Evolutionary conservation across 2,888 invertebrate species (phyloP).

Genomic region (Harmothoe impar): DNA sequence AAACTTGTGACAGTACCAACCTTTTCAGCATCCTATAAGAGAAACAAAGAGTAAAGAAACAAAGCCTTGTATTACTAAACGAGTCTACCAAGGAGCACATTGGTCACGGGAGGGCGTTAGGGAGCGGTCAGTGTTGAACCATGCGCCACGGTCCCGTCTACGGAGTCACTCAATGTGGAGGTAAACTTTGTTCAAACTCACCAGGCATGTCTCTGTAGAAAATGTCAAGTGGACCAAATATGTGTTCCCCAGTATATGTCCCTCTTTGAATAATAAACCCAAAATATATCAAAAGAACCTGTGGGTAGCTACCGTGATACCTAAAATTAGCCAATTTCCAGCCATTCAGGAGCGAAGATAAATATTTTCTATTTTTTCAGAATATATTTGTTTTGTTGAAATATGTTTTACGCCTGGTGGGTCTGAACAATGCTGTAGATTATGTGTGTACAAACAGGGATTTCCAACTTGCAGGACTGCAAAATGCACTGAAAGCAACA

Average conservation of each 20-base stretch:
- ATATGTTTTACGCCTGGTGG: background rate
- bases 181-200: background rate
- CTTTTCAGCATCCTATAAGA: slow-evolving; percentile 61
- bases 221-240: too few species aligned
- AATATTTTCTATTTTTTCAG: too few species aligned
- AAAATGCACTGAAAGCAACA: slow-evolving; percentile 38
- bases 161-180: background rate
- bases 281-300: too few species aligned
- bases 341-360: too few species aligned
- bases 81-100: slow-evolving; percentile 43
- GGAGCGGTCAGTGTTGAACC: background rate
- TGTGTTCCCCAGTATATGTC: too few species aligned
- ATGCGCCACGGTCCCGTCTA: background rate
- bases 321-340: too few species aligned
- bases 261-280: too few species aligned
- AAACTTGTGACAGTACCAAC: slow-evolving; percentile 57
- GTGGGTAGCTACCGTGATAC: too few species aligned
- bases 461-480: background rate
- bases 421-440: background rate
- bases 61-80: slow-evolving; percentile 59
- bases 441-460: background rate
- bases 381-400: too few species aligned
- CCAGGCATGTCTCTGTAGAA: too few species aligned
- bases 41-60: slow-evolving; percentile 54
- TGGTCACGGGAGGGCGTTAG: background rate